Base-by-base conservation (phyloP, 2,888 invertebrate species). In the Netelia inedita region DNA sequence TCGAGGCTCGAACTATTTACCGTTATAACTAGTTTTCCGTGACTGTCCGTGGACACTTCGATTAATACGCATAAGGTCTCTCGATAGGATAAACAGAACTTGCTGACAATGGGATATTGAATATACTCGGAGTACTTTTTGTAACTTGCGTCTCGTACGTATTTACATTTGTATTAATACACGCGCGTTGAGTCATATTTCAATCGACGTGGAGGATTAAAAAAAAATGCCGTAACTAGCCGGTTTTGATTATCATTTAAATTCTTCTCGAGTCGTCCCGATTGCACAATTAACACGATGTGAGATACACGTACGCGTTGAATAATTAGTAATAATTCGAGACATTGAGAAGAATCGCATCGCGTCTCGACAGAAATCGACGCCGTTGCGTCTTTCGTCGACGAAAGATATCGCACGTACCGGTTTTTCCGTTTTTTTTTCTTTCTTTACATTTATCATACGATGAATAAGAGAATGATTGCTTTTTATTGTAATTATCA, bases 1-100 rank as follows among this genome's bases (percentile, higher is more conserved):
- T 57, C 35, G 21, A 41, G 61, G 53, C 55, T 83, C 53, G 41
- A 21, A 50, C 53, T 83, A 79, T 79, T 43, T 43, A 43, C 41
- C 71, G 19, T 79, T 69, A 66, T 50, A 75, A 69, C 46, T 55
- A 71, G 35, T 72, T 19, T 10, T 19, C n/a, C 23, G 59, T 55
- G 72, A 63, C 69, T 65, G 21, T 43, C 23, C 21, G 14, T 21
- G 46, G 9, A 10, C 41, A n/a, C n/a, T n/a, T 14, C 16, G 14
- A 46, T 10, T 14, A 14, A 46, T 46, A 46, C 14, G 14, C 14
- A 11, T 46, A 46, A 41, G 3, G 10, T 46, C 10, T 10, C 46
- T 46, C 2, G 10, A 46, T 46, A 46, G 0, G 1, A 35, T 35
- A 35, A 35, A 35, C 35, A 35, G 35, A 35, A 35, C 5, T 35